Percentiles rank a stretch among this genome's conserved stretches.
These are phyloP conservation scores for Agapornis canus DNA, from an alignment of 2,797 vertebrate species.

Conservation along the genomic window DNA sequence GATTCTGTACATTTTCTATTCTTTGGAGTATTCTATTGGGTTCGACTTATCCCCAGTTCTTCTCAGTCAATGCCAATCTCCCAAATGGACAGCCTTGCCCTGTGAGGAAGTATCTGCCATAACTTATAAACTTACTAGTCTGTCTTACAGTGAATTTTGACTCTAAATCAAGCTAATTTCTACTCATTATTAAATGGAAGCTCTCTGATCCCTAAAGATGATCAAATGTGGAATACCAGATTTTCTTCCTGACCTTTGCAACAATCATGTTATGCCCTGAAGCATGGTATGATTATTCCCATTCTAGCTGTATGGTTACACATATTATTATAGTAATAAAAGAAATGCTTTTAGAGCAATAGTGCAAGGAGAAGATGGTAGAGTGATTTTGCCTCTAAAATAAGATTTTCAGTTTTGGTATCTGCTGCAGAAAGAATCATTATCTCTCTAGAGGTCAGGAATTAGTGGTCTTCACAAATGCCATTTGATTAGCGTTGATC, in stretches of 20 bases:
- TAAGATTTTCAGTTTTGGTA: background rate
- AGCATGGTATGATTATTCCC: constrained; percentile 32
- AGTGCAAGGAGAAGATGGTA: background rate
- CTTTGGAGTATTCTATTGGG: background rate
- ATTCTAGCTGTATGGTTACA: constrained; percentile 7
- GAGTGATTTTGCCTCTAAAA: background rate
- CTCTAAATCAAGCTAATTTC: background rate
- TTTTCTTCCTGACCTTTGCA: constrained; percentile 46
- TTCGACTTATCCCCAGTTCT: background rate
- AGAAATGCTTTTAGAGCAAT: background rate
- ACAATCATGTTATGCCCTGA: constrained; percentile 10
- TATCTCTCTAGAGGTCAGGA: background rate
- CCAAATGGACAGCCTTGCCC: background rate
- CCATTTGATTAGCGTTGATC: background rate
- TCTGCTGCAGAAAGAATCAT: background rate
- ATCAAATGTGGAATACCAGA: background rate
- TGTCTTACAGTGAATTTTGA: background rate
- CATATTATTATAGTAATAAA: constrained; percentile 29
- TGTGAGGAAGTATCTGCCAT: background rate
- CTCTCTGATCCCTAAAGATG: background rate
- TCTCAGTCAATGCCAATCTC: background rate
- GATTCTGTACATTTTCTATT: background rate
- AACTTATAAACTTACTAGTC: background rate
- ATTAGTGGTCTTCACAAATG: background rate
- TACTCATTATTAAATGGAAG: constrained; percentile 1